phyloP scores from a whole-genome alignment of 53 echinoderm and acorn worm species.

The Holothuria scabra region DNA sequence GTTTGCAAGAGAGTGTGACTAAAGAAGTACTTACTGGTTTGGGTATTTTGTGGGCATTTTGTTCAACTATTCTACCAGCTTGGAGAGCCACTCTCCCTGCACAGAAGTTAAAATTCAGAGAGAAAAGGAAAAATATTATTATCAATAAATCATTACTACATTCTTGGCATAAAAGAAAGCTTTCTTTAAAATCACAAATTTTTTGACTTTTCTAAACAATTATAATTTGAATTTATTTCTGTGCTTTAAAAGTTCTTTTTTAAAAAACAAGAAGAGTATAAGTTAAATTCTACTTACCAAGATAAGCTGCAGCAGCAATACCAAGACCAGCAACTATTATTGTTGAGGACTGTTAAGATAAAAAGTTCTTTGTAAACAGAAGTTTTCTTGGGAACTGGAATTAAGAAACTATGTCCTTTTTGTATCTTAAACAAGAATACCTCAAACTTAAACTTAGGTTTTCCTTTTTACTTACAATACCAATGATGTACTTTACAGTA shows the following conservation, averaged over 20 bases:
- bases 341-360: conserved; percentile 61
- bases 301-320: conserved; percentile 76
- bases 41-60: conserved; percentile 90
- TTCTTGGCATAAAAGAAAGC: too few relatives aligned
- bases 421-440: too few relatives aligned
- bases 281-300: conserved; percentile 56
- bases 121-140: background rate
- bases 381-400: too few relatives aligned
- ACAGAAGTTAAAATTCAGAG: background rate
- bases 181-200: too few relatives aligned
- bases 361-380: background rate
- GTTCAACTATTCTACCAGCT: conserved; percentile 80
- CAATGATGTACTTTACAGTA: too few relatives aligned
- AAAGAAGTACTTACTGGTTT: conserved; percentile 72
- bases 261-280: background rate
- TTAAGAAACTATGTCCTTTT: too few relatives aligned
- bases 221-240: too few relatives aligned
- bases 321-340: conserved; percentile 78
- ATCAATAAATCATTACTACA: too few relatives aligned
- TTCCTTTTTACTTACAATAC: too few relatives aligned
- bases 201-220: too few relatives aligned
- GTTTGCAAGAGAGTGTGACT: background rate
- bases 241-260: too few relatives aligned
- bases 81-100: conserved; percentile 76
- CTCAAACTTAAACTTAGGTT: too few relatives aligned